Base-by-base conservation (phyloP, 2,113 vertebrate species). In the Thamnophis sirtalis region DNA sequence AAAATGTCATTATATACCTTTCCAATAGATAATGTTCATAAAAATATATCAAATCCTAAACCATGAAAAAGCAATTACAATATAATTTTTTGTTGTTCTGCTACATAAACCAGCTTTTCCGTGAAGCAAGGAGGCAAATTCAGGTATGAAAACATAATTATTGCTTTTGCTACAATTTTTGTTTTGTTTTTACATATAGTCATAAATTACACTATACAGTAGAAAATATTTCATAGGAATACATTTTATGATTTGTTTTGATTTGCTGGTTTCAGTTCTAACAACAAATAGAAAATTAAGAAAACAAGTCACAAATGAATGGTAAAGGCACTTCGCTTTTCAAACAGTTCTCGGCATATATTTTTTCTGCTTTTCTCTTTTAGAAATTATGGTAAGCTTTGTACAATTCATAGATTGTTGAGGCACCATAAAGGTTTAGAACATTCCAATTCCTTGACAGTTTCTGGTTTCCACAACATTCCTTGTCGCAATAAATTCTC, bases 201-300 rank as follows among this genome's bases (percentile, higher is more conserved):
- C 97, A 98, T 98, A 98, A 98, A 99, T 92, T 99, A 99, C 98
- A 98, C 98, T 98, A 98, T 99, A 99, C 98, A 99, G 98, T 99
- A 98, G 97, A 98, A 98, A 98, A 98, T 97, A 97, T 97, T 95
- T 97, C 11, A 91, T 97, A 98, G 97, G 95, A 98, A 98, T 98
- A 98, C 97, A 97, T 98, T 97, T 98, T 98, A 97, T 93, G 96
- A 96, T 98, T 96, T 98, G 97, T 96, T 98, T 97, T 97, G 95
- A 98, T 98, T 98, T 97, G 95, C 97, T 97, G 97, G 97, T 97
- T 97, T 98, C 96, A 97, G 97, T 97, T 98, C 94, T 97, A 97
- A 97, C 98, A 97, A 98, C 98, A 96, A 97, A 97, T 98, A 98
- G 95, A 98, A 98, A 98, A 98, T 92, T 15, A 98, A 97, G 93